phyloP scores from a whole-genome alignment of 92 coral and sea anemone species.

The Blastomussa wellsi region DNA sequence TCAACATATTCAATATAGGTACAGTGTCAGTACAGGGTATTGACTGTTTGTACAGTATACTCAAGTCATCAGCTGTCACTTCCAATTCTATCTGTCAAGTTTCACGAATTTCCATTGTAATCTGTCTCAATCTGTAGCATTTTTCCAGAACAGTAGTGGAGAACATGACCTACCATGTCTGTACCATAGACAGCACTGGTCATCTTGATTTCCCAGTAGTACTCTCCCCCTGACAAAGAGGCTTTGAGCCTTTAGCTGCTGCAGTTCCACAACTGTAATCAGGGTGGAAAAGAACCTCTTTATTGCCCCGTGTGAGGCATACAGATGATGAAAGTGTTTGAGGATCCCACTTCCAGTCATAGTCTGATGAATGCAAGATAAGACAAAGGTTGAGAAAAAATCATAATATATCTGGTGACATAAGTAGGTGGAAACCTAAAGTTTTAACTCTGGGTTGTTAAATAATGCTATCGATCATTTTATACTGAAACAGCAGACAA shows the following conservation, averaged over 20 bases:
- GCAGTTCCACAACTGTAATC: slow-evolving; percentile 99
- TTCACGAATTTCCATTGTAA: not conserved
- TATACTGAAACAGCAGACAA: not conserved
- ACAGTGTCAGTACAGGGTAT: not conserved
- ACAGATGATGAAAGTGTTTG: slow-evolving; percentile 80
- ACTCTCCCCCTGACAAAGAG: slow-evolving; percentile 74
- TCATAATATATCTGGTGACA: not conserved
- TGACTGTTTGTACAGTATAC: not conserved
- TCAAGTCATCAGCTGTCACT: not conserved
- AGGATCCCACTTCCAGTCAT: slow-evolving; percentile 91
- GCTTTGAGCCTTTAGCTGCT: slow-evolving; percentile 84
- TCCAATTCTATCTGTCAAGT: not conserved
- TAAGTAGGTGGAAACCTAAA: not conserved
- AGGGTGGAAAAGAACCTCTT: slow-evolving; percentile 95
- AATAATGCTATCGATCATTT: not conserved
- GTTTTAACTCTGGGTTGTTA: not conserved
- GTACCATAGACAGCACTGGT: slow-evolving; percentile 99
- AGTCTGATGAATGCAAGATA: slow-evolving; percentile 44
- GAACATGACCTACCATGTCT: slow-evolving; percentile 85
- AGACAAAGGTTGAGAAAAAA: not conserved
- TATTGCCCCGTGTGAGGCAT: slow-evolving; percentile 64
- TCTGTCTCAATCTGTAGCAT: not conserved
- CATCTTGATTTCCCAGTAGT: slow-evolving; percentile 98
- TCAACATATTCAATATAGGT: not conserved
- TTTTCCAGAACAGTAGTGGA: too few relatives aligned